Percentiles rank a stretch among this genome's conserved stretches.
Evolutionary conservation across 2,797 vertebrate species (phyloP).

Genomic region (Tangara arthus): DNA sequence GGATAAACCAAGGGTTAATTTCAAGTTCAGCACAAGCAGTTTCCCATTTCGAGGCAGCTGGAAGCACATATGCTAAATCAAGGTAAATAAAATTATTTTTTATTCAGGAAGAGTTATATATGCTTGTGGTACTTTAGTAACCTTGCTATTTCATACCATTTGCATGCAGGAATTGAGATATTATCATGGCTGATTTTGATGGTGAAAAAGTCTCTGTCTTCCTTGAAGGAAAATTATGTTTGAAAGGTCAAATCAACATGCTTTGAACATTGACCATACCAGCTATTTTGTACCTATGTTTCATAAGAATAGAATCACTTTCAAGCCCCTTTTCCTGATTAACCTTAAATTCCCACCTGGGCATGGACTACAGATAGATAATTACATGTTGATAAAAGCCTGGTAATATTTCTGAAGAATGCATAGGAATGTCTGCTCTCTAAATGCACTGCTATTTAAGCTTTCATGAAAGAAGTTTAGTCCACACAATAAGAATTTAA

Average conservation of each 20-base stretch:
- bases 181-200: background rate
- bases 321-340: background rate
- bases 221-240: background rate
- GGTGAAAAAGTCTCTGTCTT: background rate
- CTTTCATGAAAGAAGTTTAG: background rate
- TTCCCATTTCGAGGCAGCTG: conserved; percentile 58
- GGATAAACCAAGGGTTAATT: conserved; percentile 76
- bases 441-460: background rate
- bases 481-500: background rate
- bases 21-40: conserved; percentile 69
- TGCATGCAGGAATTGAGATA: background rate
- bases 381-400: background rate
- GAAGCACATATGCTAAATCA: conserved; percentile 66
- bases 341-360: conserved; percentile 1
- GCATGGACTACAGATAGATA: background rate
- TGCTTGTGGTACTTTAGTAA: background rate
- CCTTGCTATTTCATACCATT: background rate
- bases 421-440: background rate
- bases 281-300: background rate
- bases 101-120: background rate
- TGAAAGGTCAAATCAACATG: background rate
- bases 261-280: background rate
- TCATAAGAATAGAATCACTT: background rate
- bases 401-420: background rate
- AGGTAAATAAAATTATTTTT: conserved; percentile 64